Evolutionary conservation across 2,797 vertebrate genomes (phyloP), one percentile per base, ranked within the genome.

Genomic region (Halcyon chelicuti): DNA sequence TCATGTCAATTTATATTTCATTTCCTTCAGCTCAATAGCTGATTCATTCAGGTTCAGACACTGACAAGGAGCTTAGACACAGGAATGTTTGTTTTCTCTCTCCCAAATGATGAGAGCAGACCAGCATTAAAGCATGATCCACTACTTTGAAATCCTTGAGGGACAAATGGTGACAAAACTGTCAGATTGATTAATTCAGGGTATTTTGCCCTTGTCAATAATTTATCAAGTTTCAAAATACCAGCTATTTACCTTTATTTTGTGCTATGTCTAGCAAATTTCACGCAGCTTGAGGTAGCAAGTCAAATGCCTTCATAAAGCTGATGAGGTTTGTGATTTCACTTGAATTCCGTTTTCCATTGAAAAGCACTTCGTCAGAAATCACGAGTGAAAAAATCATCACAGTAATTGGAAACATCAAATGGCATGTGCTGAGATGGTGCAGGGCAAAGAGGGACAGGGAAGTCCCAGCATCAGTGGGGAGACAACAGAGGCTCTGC

Each of bases 21-120:
- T 88, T 95, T 96, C 80, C 80, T 91, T 90, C 67, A 86, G 62
- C 71, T 96, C 88, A 84, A 76, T 55, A 78, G 73, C 70, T 55
- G 80, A 92, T 96, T 96, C 73, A 88, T 93, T 86, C 73, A 28
- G 51, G 58, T 94, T 95, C 88, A 97, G 90, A 88, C 86, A 79
- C 68, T 85, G 88, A 90, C 2, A 22, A 93, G 78, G 78, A 90
- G 28, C 23, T 73, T 86, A 92, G 86, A 81, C 1, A 2, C 51
- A 93, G 73, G 88, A 96, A 92, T 93, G 86, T 94, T 93, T 93
- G 76, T 83, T 95, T 95, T 86, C 76, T 88, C 44, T 84, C 58
- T 86, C 81, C 42, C 40, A 89, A 88, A 73, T 47, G 42, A 74
- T 42, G 46, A 93, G 74, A 86, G 60, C 66, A 81, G 51, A 95